Base-by-base conservation (phyloP, 2,113 vertebrate species). In the Coreoperca whiteheadi region DNA sequence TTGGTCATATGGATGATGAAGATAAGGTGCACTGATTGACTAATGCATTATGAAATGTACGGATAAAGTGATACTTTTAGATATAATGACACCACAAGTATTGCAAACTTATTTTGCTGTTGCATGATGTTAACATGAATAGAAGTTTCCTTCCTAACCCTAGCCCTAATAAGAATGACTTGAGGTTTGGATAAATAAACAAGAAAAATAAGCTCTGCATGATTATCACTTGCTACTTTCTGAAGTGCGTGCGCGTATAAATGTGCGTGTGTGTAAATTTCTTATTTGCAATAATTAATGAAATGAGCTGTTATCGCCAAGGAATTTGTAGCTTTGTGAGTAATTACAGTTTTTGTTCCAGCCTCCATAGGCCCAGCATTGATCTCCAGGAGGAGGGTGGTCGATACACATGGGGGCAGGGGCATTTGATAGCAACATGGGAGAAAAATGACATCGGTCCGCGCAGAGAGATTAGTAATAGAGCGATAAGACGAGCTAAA, bases 341-440 rank as follows among this genome's bases (percentile, higher is more conserved):
- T 95, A 94, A 95, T 95, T 93, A 94, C 89, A 93, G 89, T 94
- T 94, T 95, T 94, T 94, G 89, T 93, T 93, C 84, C 86, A 88
- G 88, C 89, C 88, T 93, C 89, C 82, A 86, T 94, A 87, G 91
- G 94, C 91, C 72, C 66, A 60, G 91, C 95, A 95, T 96, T 92
- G 94, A 96, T 95, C 93, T 90, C 83, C 70, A 32, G 87, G 86
- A 90, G 87, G 82, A 89, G 60, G 77, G 85, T 89, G 92, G 94
- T 94, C 92, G 88, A 95, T 95, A 95, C 93, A 87, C 91, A 91
- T 74, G 87, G 83, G 89, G 89, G 88, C 76, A 79, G 89, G 89
- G 81, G 87, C 90, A 89, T 91, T 93, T 93, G 90, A 94, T 92
- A 93, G 91, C 91, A 89, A 89, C 83, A 87, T 85, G 84, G 87